Base-by-base conservation (phyloP, 2,797 vertebrate species). In the Ctenopoma kingsleyae region DNA sequence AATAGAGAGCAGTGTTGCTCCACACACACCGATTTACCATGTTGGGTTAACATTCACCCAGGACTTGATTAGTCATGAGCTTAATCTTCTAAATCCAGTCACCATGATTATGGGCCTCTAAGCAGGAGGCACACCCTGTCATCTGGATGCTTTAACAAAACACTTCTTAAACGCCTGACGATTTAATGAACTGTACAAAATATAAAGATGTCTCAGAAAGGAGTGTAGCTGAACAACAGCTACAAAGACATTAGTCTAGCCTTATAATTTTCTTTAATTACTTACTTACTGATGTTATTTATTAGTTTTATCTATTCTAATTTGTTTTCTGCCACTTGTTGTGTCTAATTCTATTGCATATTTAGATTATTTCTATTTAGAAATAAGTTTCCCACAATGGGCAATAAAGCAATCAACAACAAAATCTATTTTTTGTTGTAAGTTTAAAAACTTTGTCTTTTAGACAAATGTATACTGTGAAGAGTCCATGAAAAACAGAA, bases 71-170 rank as follows among this genome's bases (percentile, higher is more conserved):
- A 90, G 87, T 87, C 88, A 90, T 81, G 66, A 85, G 79, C 78
- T 85, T 91, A 92, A 91, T 89, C 87, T 83, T 78, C 83, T 90
- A 90, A 91, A 92, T 93, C 88, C 85, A 81, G 78, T 58, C 74
- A 71, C 72, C 52, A 35, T 62, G 60, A 89, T 91, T 91, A 87
- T 58, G 55, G 48, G 20, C 52, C 68, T 81, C 52, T 78, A 74
- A 84, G 75, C 67, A 74, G 69, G 27, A 68, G 59, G 27, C 64
- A 58, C 52, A 32, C 16, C 10, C 35, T 65, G 65, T 57, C 51
- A 58, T 41, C 48, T 64, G 61, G 68, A 67, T 36, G 35, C 40
- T 41, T 50, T 53, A 50, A 17, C 7, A 3, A 8, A 32, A 58
- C 55, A 75, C 69, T 35, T 46, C 32, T 48, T 23, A 7, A 66